Conservation (phyloP, 2,113 vertebrate species). For the Oplegnathus fasciatus region DNA sequence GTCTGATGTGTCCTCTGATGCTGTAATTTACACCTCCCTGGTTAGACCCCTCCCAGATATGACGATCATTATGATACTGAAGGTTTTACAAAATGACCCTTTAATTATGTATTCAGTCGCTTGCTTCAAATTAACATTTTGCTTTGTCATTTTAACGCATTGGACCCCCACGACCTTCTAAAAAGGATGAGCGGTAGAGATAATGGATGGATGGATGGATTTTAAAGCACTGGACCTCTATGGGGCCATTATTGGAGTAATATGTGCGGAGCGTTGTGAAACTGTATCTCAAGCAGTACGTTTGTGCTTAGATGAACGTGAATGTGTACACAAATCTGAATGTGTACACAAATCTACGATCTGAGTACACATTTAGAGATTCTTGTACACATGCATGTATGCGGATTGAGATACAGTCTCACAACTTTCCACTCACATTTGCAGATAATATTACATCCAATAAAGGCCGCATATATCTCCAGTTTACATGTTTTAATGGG, state of each 20-base stretch:
- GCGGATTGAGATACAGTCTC: neutral
- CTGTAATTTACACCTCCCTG: slow-evolving; percentile 55
- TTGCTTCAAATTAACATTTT: neutral
- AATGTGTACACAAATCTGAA: neutral
- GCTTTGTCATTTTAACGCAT: neutral
- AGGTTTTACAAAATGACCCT: neutral
- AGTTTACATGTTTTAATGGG: neutral
- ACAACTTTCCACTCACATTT: neutral
- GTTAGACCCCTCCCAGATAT: slow-evolving; percentile 15
- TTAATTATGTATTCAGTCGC: neutral
- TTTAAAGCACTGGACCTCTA: no score
- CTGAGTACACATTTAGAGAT: neutral
- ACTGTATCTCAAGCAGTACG: neutral
- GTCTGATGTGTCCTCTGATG: slow-evolving; percentile 8
- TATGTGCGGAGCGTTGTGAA: no score
- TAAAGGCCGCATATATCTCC: neutral
- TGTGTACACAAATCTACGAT: neutral
- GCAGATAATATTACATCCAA: neutral
- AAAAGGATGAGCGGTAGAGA: no score
- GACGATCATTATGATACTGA: neutral
- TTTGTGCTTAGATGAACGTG: no score
- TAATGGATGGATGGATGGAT: no score
- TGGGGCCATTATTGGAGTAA: neutral
- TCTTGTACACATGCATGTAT: neutral
- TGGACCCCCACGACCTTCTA: no score